A percentile compares a stretch with the other conserved stretches of the same genome.
Conservation (phyloP, 2,113 vertebrate species). For the Hemichromis elongatus region DNA sequence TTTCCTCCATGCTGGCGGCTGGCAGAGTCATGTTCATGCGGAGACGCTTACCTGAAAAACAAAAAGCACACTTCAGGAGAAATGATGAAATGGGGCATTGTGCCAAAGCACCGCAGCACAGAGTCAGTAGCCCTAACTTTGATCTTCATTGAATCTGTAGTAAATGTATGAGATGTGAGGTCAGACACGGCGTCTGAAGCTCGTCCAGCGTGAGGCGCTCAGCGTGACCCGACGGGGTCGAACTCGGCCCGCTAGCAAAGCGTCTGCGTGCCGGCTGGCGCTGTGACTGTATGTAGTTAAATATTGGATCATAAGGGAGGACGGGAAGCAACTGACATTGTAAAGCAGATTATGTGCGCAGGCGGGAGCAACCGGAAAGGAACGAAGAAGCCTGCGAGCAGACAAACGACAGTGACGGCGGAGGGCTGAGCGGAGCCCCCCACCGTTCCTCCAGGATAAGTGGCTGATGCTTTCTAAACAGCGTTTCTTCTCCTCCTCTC, state of each 20-base stretch:
- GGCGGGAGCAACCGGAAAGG: slow-evolving; percentile 39
- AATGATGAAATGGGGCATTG: not conserved
- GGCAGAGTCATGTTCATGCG: not conserved
- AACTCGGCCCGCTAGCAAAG: not conserved
- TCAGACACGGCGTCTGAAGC: not conserved
- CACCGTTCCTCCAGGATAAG: slow-evolving; percentile 74
- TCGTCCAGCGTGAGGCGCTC: not conserved
- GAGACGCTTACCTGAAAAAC: not conserved
- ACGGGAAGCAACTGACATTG: slow-evolving; percentile 63
- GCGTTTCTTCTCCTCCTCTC: slow-evolving; percentile 76
- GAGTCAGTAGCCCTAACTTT: not conserved
- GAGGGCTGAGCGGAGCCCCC: slow-evolving; percentile 30
- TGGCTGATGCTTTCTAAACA: slow-evolving; percentile 80
- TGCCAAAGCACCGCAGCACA: not conserved
- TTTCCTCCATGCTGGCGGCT: no score
- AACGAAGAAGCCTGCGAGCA: slow-evolving; percentile 58
- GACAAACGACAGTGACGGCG: slow-evolving; percentile 57
- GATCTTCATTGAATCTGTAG: not conserved
- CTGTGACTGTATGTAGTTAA: slow-evolving; percentile 72
- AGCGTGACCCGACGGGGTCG: not conserved
- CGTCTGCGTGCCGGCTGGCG: slow-evolving; percentile 65
- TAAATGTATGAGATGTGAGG: not conserved
- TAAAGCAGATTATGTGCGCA: slow-evolving; percentile 55
- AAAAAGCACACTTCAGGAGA: not conserved
- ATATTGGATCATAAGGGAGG: slow-evolving; percentile 61